These are phyloP conservation scores for Crematogaster levior DNA, from an alignment of 2,888 invertebrate genomes.

Conservation along the genomic window DNA sequence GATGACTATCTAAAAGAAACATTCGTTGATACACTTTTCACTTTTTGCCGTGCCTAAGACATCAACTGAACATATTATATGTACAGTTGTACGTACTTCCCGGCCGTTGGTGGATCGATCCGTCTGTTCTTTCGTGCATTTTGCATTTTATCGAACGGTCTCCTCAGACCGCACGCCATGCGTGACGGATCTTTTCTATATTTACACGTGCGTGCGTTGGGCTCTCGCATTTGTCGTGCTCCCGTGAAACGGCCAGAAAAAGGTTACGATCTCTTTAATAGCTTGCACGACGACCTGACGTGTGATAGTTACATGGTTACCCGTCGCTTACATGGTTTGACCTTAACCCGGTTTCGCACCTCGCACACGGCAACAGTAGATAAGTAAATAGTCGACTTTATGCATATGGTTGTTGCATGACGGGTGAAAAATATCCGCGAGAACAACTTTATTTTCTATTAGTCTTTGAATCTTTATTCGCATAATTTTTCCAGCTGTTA, in stretches of 20 bases:
- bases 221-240: slow-evolving; percentile 15
- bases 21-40: not conserved
- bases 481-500: not conserved
- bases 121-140: slow-evolving; percentile 50
- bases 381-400: slow-evolving; percentile 52
- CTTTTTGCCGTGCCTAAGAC: not conserved
- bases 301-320: slow-evolving; percentile 72
- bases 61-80: not conserved
- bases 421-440: slow-evolving; percentile 4
- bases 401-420: not conserved
- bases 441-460: not conserved
- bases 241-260: slow-evolving; percentile 41
- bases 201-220: slow-evolving; percentile 55
- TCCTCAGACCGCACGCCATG: slow-evolving; percentile 7
- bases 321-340: slow-evolving; percentile 71
- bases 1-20: not conserved
- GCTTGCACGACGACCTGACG: slow-evolving; percentile 7
- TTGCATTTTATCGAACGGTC: slow-evolving; percentile 52
- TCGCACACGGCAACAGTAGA: slow-evolving; percentile 44
- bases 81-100: slow-evolving; percentile 5
- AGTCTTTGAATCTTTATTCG: not conserved
- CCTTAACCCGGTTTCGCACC: slow-evolving; percentile 78
- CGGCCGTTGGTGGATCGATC: slow-evolving; percentile 54
- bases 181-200: slow-evolving; percentile 44
- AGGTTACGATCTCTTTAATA: slow-evolving; percentile 49